These are phyloP conservation scores for Tragulus kanchil DNA, from an alignment of 2,113 vertebrate genomes.

Conservation along the genomic window DNA sequence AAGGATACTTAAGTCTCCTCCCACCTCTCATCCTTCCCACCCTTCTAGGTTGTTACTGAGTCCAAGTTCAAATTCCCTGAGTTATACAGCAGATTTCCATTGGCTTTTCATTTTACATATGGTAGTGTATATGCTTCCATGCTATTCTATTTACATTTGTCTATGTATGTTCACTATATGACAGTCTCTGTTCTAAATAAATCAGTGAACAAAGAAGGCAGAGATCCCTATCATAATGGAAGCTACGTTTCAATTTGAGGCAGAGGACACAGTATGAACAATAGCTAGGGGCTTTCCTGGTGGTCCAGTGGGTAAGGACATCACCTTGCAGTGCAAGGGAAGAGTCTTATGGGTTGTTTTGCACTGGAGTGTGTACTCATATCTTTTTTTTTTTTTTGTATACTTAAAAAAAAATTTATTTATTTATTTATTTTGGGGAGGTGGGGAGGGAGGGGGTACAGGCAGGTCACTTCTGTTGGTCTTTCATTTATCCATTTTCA, in stretches of 20 bases:
- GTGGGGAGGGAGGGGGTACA: too few relatives aligned
- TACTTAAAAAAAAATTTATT: too few relatives aligned
- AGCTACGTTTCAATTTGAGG: not conserved
- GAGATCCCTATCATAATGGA: not conserved
- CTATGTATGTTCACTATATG: not conserved
- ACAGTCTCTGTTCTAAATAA: not conserved
- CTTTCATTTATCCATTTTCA: too few relatives aligned
- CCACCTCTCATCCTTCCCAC: not conserved
- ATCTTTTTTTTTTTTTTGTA: too few relatives aligned
- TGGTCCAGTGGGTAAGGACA: too few relatives aligned
- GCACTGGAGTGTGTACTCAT: not conserved
- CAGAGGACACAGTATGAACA: not conserved
- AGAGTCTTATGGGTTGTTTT: not conserved
- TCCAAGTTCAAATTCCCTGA: not conserved
- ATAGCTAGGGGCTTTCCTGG: too few relatives aligned
- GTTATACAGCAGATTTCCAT: not conserved
- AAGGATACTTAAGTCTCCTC: too few relatives aligned
- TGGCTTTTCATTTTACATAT: not conserved
- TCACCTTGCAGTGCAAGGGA: too few relatives aligned
- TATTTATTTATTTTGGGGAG: too few relatives aligned
- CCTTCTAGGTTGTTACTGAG: not conserved
- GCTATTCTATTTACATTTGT: not conserved
- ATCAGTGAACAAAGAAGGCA: not conserved
- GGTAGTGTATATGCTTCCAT: not conserved
- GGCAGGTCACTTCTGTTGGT: too few relatives aligned